Conservation (phyloP, 2,113 vertebrate genomes). For the Tachycineta bicolor region DNA sequence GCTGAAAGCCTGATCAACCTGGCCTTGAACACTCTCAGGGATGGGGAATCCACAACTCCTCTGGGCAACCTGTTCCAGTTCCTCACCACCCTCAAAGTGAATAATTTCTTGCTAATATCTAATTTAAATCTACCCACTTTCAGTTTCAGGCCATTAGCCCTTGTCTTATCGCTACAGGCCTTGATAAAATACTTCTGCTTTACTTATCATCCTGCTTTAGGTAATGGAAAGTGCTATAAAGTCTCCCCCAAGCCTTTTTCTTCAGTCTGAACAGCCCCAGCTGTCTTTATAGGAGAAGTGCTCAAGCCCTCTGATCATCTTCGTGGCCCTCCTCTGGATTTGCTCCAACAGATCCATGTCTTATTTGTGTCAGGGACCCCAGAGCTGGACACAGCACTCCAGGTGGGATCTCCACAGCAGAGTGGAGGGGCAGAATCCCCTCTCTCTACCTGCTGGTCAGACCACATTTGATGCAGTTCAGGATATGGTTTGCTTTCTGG, state of each 20-base stretch:
- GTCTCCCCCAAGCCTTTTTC: background rate
- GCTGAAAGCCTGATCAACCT: background rate
- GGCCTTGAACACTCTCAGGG: background rate
- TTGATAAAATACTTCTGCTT: background rate
- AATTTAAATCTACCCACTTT: background rate
- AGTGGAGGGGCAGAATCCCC: background rate
- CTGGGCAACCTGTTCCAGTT: background rate
- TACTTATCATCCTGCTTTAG: background rate
- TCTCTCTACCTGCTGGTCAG: background rate
- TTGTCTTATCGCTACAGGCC: background rate
- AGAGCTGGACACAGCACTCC: background rate
- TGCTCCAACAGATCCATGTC: background rate
- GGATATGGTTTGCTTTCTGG: background rate
- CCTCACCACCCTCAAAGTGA: background rate
- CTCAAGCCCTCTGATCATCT: background rate
- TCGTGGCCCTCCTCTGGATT: accelerated
- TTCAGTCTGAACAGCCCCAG: background rate
- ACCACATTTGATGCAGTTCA: background rate
- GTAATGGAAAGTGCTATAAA: background rate
- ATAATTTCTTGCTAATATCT: background rate
- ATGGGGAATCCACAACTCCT: background rate
- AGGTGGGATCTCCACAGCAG: background rate
- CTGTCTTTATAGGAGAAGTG: background rate
- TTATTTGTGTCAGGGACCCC: background rate
- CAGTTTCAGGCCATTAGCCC: background rate